Conservation (phyloP, 2,888 invertebrate species). For the Drosophila yooni region DNA sequence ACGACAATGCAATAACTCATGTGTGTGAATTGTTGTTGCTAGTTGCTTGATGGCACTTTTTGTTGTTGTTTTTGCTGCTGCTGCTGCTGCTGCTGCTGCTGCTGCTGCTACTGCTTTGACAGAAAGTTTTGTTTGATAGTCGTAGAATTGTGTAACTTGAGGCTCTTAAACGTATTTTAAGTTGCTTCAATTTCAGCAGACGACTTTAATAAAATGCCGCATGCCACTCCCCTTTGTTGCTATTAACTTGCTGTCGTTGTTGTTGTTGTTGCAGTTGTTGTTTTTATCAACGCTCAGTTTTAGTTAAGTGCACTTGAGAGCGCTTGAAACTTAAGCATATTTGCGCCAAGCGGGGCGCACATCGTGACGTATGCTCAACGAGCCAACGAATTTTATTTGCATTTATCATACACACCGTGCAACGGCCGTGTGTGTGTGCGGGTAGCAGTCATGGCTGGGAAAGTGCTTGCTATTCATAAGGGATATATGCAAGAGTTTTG, state of each 20-base stretch:
- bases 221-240: constrained; percentile 36
- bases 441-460: constrained; percentile 24
- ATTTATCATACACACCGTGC: constrained; percentile 70
- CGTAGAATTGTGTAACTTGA: constrained; percentile 63
- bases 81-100: constrained; percentile 32
- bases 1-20: constrained; percentile 75
- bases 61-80: constrained; percentile 1
- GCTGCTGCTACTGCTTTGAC: constrained; percentile 56
- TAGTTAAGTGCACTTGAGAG: constrained; percentile 74
- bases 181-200: constrained; percentile 31
- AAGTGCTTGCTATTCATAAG: constrained; percentile 48
- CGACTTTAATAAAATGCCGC: constrained; percentile 68
- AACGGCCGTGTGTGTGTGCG: constrained; percentile 15
- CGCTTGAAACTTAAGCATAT: constrained; percentile 71
- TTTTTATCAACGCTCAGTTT: constrained; percentile 49
- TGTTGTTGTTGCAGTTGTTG: constrained; percentile 20
- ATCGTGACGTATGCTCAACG: constrained; percentile 72
- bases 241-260: constrained; percentile 14
- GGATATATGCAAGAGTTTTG: constrained; percentile 58
- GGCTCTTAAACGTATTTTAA: constrained; percentile 69
- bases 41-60: constrained; percentile 34
- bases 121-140: constrained; percentile 71
- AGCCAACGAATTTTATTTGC: constrained; percentile 59
- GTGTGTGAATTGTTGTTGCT: constrained; percentile 42
- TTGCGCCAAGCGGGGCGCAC: constrained; percentile 56